Evolutionary conservation across 2,113 vertebrate species (phyloP), one percentile per base, ranked within the genome.

Genomic region (Etheostoma cragini): DNA sequence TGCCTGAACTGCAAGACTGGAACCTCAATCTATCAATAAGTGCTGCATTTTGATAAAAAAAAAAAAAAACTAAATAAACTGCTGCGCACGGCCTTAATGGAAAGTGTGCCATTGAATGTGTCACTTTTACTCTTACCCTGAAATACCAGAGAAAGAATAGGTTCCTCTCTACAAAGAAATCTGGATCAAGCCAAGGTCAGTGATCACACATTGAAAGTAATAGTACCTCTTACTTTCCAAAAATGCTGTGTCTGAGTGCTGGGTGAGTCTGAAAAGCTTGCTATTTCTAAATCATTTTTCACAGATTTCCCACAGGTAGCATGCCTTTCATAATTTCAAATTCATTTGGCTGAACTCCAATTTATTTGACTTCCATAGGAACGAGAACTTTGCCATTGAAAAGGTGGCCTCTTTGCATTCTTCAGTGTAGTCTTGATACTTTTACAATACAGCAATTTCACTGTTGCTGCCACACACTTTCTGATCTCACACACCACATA

Each of bases 1-100:
- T 81, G 87, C 85, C 86, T 69, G 81, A 86, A 88, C 81, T 64
- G 70, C 49, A 1, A 89, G 89, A 92, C 88, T 84, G 87, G 86
- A 94, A 93, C 93, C 85, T 87, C 84, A 88, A 92, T 92, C 82
- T 52, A 83, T 89, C 91, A 91, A 90, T 89, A 89, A 92, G 83
- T 12, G 57, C 66, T 82, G 64, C 83, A 79, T 87, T 88, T 82
- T 81, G 83, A 86, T 87, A 79, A 83, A 84, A 38, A 35, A 35
- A 38, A 42, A 35, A 38, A 42, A 81, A 85, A 86, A n/a, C n/a
- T n/a, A n/a, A n/a, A n/a, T n/a, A n/a, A n/a, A n/a, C n/a, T 73
- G 85, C 87, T 80, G 84, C 54, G 80, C 52, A 57, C 14, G 21
- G 63, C 60, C 72, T 76, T 85, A 88, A 92, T 92, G 89, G 84